Percentiles rank a stretch among this genome's conserved stretches.
Evolutionary conservation across 2,888 invertebrate species (phyloP).

Genomic region (Resseliella maxima): DNA sequence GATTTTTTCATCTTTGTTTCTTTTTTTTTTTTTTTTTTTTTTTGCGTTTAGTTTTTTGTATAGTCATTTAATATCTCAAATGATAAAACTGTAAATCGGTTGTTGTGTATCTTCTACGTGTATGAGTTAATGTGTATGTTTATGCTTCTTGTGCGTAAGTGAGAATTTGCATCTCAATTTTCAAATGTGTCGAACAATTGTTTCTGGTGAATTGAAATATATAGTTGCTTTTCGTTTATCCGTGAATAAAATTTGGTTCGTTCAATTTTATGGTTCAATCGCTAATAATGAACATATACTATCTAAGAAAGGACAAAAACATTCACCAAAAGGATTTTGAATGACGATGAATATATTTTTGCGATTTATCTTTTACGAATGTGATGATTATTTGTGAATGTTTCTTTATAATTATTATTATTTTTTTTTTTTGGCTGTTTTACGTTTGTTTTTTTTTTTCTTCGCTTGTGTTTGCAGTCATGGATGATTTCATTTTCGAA

Average conservation of each 20-base stretch:
- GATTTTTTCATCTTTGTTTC: no score
- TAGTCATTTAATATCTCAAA: neutral
- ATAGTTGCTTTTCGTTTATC: neutral
- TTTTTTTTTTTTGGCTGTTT: no score
- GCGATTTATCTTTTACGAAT: neutral
- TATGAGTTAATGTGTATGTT: neutral
- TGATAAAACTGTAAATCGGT: neutral
- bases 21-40: no score
- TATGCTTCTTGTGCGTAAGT: neutral
- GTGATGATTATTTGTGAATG: neutral
- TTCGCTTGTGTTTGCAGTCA: neutral
- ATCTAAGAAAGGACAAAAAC: neutral
- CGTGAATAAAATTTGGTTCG: neutral
- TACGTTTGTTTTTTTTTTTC: no score
- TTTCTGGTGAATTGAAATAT: no score
- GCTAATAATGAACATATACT: neutral
- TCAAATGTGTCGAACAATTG: no score
- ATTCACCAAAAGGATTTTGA: neutral
- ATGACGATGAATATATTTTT: neutral
- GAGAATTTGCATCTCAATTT: no score
- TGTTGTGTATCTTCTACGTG: no score
- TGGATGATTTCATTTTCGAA: slow-evolving; percentile 19
- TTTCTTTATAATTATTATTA: no score
- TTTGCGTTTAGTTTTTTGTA: neutral
- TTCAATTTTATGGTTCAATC: neutral